phyloP scores from a whole-genome alignment of 2,888 invertebrate species.

The Nudaria mundana region DNA sequence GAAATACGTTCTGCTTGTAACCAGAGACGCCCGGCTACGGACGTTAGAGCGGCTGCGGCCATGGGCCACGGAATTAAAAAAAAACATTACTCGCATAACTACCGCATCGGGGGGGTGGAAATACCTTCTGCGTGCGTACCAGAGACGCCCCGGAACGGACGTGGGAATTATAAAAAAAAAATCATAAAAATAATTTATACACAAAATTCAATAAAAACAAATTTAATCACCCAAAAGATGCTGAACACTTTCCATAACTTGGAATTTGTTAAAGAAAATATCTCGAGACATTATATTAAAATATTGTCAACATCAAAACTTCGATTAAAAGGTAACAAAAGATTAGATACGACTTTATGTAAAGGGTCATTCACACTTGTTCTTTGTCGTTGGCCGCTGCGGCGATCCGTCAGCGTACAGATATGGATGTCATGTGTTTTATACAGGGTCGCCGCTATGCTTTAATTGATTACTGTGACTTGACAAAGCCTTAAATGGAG shows the following conservation, averaged over 20 bases:
- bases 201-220: neutral
- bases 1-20: too few relatives aligned
- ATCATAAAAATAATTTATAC: too few relatives aligned
- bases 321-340: slow-evolving; percentile 30
- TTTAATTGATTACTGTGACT: slow-evolving; percentile 48
- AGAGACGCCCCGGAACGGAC: too few relatives aligned
- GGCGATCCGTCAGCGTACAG: slow-evolving; percentile 53
- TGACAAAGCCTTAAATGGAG: slow-evolving; percentile 36
- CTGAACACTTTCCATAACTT: neutral
- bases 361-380: slow-evolving; percentile 33
- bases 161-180: too few relatives aligned
- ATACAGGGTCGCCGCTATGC: slow-evolving; percentile 37
- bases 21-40: too few relatives aligned
- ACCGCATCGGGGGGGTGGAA: too few relatives aligned
- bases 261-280: slow-evolving; percentile 1
- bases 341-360: slow-evolving; percentile 26
- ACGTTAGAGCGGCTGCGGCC: too few relatives aligned
- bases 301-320: slow-evolving; percentile 11
- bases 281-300: slow-evolving; percentile 8
- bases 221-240: neutral
- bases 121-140: too few relatives aligned
- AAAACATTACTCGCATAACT: too few relatives aligned
- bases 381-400: slow-evolving; percentile 33
- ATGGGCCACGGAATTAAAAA: too few relatives aligned
- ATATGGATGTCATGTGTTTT: slow-evolving; percentile 49